phyloP scores from a whole-genome alignment of 1,140 invertebrate genomes.

The Calliopsis andreniformis region DNA sequence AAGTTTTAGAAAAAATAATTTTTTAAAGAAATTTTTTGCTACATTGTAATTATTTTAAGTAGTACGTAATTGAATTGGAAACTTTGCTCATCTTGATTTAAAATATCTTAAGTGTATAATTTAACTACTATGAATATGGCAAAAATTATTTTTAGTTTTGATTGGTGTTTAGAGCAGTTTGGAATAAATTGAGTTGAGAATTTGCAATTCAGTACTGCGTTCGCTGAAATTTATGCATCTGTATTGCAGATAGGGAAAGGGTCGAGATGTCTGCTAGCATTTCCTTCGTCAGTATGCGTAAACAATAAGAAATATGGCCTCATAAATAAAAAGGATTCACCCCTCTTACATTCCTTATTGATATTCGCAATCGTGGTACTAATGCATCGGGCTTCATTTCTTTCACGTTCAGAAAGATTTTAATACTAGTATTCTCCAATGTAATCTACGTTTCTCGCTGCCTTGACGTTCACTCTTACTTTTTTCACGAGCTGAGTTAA shows the following conservation, averaged over 20 bases:
- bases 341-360: conserved; percentile 13
- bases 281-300: conserved; percentile 19
- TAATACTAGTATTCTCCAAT: background rate
- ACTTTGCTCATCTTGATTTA: too few species aligned
- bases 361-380: conserved; percentile 29
- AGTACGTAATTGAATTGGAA: too few species aligned
- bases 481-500: background rate
- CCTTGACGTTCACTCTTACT: background rate
- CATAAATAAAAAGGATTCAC: conserved; percentile 36
- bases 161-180: background rate
- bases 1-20: too few species aligned
- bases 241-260: background rate
- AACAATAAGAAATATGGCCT: conserved; percentile 42
- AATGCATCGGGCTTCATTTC: conserved; percentile 25
- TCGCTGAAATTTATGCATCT: conserved; percentile 22
- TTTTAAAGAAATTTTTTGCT: too few species aligned
- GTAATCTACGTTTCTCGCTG: background rate
- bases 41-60: too few species aligned
- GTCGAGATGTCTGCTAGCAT: background rate
- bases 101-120: too few species aligned
- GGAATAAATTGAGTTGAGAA: background rate
- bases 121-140: too few species aligned
- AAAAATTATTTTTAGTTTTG: background rate
- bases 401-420: background rate
- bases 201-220: conserved; percentile 5